Percentiles rank a stretch among this genome's conserved stretches.
These are phyloP conservation scores for Meganola albula DNA, from an alignment of 2,888 invertebrate genomes.

Conservation along the genomic window DNA sequence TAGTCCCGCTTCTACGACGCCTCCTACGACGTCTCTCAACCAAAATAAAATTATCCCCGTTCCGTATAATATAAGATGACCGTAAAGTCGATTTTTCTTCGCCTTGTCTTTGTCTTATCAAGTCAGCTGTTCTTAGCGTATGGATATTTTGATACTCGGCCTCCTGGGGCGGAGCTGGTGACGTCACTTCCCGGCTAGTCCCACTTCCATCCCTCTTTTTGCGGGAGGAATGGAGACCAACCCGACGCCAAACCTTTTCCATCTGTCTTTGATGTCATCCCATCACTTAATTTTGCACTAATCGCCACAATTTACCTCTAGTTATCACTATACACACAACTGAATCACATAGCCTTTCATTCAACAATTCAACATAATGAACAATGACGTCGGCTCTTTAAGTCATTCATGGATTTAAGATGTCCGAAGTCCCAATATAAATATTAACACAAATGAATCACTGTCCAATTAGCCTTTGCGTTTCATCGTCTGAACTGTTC, in stretches of 20 bases:
- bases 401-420: slow-evolving; percentile 20
- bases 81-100: slow-evolving; percentile 72
- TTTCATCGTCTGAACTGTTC: slow-evolving; percentile 49
- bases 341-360: slow-evolving; percentile 1
- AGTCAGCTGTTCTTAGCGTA: slow-evolving; percentile 71
- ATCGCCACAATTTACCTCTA: slow-evolving; percentile 16
- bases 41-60: slow-evolving; percentile 73
- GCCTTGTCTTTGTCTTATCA: slow-evolving; percentile 70
- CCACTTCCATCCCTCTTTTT: slow-evolving; percentile 77
- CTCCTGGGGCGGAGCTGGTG: slow-evolving; percentile 53
- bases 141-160: slow-evolving; percentile 74
- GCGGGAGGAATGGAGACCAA: slow-evolving; percentile 77
- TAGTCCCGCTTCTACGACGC: slow-evolving; percentile 66
- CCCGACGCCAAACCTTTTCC: slow-evolving; percentile 78
- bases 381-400: background rate
- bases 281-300: slow-evolving; percentile 55
- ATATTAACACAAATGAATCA: slow-evolving; percentile 44
- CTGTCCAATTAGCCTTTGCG: slow-evolving; percentile 51
- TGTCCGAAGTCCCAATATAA: slow-evolving; percentile 32
- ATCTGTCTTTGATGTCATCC: slow-evolving; percentile 73
- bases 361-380: no score
- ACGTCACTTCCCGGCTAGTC: slow-evolving; percentile 64
- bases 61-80: slow-evolving; percentile 70
- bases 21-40: slow-evolving; percentile 68
- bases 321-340: slow-evolving; percentile 16